These are phyloP conservation scores for Vidua macroura DNA, from an alignment of 2,113 vertebrate genomes.

Conservation along the genomic window DNA sequence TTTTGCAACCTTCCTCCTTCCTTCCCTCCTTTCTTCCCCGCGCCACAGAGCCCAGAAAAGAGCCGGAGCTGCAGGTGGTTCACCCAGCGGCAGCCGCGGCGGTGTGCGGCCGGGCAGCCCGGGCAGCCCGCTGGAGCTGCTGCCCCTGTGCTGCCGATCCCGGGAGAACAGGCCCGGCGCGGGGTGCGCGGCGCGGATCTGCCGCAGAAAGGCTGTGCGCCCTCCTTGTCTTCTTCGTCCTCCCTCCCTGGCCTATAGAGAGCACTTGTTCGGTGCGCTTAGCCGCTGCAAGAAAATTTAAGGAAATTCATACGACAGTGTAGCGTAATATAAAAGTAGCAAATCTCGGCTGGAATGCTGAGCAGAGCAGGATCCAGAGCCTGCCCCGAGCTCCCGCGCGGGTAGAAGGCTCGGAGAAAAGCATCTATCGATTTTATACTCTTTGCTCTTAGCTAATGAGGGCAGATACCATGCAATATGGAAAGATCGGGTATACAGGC, in stretches of 20 bases:
- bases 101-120: not conserved
- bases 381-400: not conserved
- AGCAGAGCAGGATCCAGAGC: not conserved
- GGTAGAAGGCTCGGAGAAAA: not conserved
- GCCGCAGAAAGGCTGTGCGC: rapidly evolving
- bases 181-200: no score
- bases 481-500: not conserved
- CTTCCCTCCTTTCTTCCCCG: not conserved
- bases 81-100: not conserved
- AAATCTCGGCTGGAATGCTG: not conserved
- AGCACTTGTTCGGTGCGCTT: rapidly evolving
- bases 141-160: not conserved
- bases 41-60: rapidly evolving
- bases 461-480: not conserved
- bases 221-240: no score
- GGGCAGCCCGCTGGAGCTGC: rapidly evolving
- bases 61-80: not conserved
- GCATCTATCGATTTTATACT: not conserved
- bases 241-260: no score
- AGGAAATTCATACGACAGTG: not conserved
- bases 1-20: not conserved
- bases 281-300: not conserved
- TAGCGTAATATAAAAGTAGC: not conserved
- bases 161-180: no score
- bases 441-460: not conserved